Evolutionary conservation across 2,113 vertebrate species (phyloP), one percentile per base, ranked within the genome.

Genomic region (Taurulus bubalis): DNA sequence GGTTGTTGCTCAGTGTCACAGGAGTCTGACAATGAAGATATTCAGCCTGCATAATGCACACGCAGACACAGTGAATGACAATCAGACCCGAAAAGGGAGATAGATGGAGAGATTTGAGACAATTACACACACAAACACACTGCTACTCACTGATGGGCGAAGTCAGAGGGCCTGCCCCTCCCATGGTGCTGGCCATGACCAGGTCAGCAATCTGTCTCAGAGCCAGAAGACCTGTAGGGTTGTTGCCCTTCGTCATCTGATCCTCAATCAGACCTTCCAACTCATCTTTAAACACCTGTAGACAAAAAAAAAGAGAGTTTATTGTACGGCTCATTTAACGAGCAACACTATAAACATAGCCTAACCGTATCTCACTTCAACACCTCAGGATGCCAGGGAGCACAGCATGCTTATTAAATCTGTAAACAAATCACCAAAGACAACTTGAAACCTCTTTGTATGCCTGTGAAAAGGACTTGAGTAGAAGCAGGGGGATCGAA

Each of bases 221-320:
- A 0, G 97, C 97, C 91, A 97, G 93, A 71, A 98, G 94, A 85
- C 97, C 97, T 36, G 96, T 94, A 42, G 97, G 96, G 89, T 95
- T 97, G 95, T 97, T 96, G 86, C 98, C 97, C 90, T 99, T 99
- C 76, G 96, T 97, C 95, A 96, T 94, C 93, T 99, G 97, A 89
- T 98, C 98, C 91, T 98, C 96, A 89, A 99, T 98, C 92, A 98
- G 96, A 69, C 96, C 96, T 93, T 99, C 97, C 92, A 99, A 84
- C 91, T 99, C 98, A 89, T 99, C 98, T 90, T 97, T 97, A 94
- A 99, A 99, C 89, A 97, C 96, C 98, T 99, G 93, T 1, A 90
- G 60, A 87, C 42, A 93, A 79, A 71, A 93, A 89, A 96, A 79
- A 71, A 20, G 12, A 22, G 40, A 53, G 28, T 26, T 42, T 18